Conservation (phyloP, 2,797 vertebrate genomes). For the Botia almorhae region DNA sequence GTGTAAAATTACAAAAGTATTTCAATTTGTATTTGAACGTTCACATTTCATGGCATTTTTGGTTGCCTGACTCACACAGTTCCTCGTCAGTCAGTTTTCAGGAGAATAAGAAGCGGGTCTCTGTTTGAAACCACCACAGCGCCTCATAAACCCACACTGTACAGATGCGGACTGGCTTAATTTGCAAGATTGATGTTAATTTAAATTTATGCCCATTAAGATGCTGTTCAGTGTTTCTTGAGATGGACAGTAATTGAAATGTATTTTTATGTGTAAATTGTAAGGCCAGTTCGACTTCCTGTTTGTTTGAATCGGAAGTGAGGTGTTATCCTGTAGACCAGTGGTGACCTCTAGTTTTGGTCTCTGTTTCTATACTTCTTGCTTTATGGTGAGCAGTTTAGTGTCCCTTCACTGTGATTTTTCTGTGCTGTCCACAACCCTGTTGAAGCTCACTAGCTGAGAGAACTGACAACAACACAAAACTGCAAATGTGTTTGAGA, state of each 20-base stretch:
- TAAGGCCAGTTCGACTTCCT: not conserved
- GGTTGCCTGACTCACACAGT: not conserved
- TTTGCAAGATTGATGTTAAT: not conserved
- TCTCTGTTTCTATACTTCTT: not conserved
- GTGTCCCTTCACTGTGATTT: too few relatives aligned
- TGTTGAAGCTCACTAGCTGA: not conserved
- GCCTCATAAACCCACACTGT: not conserved
- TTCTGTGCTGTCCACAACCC: not conserved
- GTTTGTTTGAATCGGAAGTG: constrained; percentile 5
- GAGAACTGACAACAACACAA: too few relatives aligned
- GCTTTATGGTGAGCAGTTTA: too few relatives aligned
- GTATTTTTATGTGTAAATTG: too few relatives aligned
- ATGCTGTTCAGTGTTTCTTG: not conserved
- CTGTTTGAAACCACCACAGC: not conserved
- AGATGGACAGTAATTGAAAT: not conserved
- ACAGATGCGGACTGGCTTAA: not conserved
- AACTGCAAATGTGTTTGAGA: not conserved
- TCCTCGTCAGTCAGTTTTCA: not conserved
- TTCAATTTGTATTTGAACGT: not conserved
- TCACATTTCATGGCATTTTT: not conserved
- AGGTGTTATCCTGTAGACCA: not conserved
- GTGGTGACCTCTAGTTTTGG: not conserved
- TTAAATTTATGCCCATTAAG: too few relatives aligned
- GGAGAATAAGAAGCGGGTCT: not conserved
- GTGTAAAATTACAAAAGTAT: not conserved